Conservation (phyloP, 1,140 invertebrate species). For the Leptestheria dahalacensis region DNA sequence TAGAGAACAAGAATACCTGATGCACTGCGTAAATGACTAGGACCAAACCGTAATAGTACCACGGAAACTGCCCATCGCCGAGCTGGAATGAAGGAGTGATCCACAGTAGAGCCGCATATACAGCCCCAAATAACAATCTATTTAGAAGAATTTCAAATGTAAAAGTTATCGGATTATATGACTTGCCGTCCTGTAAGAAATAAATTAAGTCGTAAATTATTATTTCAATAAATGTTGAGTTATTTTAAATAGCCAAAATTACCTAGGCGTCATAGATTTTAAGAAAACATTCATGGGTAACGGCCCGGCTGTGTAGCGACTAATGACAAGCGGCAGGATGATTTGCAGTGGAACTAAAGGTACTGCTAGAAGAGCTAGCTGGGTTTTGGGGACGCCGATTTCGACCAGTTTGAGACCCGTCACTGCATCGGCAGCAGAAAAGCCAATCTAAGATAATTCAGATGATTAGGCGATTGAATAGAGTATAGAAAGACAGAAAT, state of each 20-base stretch:
- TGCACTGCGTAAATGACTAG: conserved; percentile 69
- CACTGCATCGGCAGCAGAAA: conserved; percentile 88
- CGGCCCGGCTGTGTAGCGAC: conserved; percentile 73
- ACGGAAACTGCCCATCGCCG: conserved; percentile 46
- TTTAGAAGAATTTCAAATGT: too few species aligned
- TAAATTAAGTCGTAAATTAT: neutral
- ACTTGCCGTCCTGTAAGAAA: too few species aligned
- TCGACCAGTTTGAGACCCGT: conserved; percentile 90
- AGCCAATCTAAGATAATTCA: conserved; percentile 58
- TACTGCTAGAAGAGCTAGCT: conserved; percentile 76
- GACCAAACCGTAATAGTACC: conserved; percentile 64
- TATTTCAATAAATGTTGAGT: neutral
- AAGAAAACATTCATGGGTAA: conserved; percentile 77
- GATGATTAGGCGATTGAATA: neutral
- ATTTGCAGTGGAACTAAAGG: conserved; percentile 91
- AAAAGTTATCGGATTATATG: too few species aligned
- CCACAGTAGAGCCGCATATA: conserved; percentile 70
- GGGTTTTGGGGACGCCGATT: conserved; percentile 87
- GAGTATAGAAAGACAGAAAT: conserved; percentile 4
- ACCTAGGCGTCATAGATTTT: conserved; percentile 74
- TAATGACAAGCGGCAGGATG: conserved; percentile 72
- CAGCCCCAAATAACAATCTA: conserved; percentile 64
- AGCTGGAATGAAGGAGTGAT: conserved; percentile 56
- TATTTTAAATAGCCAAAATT: conserved; percentile 14
- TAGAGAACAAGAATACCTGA: conserved; percentile 48